phyloP scores from a whole-genome alignment of 2,888 invertebrate genomes.

The Cerceris rybyensis region DNA sequence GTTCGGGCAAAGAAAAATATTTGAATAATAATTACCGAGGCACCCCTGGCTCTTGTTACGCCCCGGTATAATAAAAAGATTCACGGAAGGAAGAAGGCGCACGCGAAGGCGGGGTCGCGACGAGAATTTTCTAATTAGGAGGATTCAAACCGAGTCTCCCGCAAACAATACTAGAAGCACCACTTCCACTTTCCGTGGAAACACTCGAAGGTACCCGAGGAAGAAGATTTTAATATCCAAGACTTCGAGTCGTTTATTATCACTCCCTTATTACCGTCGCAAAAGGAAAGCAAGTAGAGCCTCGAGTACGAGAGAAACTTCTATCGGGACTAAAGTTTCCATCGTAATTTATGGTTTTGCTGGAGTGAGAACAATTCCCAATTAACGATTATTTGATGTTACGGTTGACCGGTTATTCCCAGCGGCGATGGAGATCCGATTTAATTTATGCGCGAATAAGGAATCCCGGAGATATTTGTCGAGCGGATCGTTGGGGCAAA shows the following conservation, averaged over 20 bases:
- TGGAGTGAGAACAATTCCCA: constrained; percentile 44
- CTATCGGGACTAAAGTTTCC: constrained; percentile 12
- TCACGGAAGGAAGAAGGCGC: constrained; percentile 43
- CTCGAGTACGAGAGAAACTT: constrained; percentile 12
- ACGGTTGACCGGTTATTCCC: neutral
- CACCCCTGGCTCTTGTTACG: constrained; percentile 63
- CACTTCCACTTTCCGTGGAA: constrained; percentile 60
- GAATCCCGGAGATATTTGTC: constrained; percentile 27
- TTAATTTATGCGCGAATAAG: constrained; percentile 41
- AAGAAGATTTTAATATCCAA: constrained; percentile 68
- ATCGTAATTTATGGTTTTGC: constrained; percentile 37
- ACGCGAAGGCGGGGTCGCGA: constrained; percentile 63
- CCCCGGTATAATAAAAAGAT: constrained; percentile 65
- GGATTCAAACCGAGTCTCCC: constrained; percentile 68
- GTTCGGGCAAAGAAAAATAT: constrained; percentile 74
- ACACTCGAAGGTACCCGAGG: constrained; percentile 51
- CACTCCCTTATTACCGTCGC: constrained; percentile 62
- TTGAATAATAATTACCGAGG: constrained; percentile 78
- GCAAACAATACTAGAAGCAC: constrained; percentile 71
- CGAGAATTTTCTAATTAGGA: constrained; percentile 80
- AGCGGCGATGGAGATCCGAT: constrained; percentile 20
- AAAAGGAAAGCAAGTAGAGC: constrained; percentile 26
- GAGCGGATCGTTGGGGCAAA: constrained; percentile 28
- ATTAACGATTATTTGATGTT: constrained; percentile 44
- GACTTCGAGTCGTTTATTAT: constrained; percentile 60